Base-by-base conservation (phyloP, 37 sponge, comb jelly and placozoan genomes). In the Ianthella basta region DNA sequence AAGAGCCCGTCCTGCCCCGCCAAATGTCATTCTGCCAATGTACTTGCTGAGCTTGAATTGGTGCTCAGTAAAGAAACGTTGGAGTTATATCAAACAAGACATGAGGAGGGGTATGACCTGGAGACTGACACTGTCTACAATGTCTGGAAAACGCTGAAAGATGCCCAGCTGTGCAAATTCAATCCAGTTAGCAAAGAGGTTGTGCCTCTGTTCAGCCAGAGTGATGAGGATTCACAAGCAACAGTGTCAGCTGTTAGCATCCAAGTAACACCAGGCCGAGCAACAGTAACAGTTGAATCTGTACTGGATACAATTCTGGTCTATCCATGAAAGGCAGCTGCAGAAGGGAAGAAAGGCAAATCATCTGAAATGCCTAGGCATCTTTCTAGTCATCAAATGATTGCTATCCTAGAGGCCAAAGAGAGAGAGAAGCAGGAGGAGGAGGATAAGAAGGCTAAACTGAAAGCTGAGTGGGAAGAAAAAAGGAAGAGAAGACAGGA, bases 311-410 rank as follows among this genome's bases (percentile, higher is more conserved):
- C 25, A 13, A 66, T 66, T 27, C 23, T 66, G 23, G 68, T 66
- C 25, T 23, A 24, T 25, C 68, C 68, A 66, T 24, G 23, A 23
- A 15, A 66, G 68, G 23, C 15, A n/a, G 23, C 13, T 66, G 27
- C 15, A 13, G 23, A n/a, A 24, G 13, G 19, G 68, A 66, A 66
- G 68, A 66, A 27, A 23, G 15, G 13, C 23, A 66, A 66, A 66
- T 66, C 68, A 14, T 19, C 29, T 13, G 68, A 66, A 15, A 66
- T 66, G 27, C 68, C 68, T 24, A 66, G 68, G 29, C 68, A 66
- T 66, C 25, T 66, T n/a, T 66, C 68, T 23, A n/a, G 68, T 66
- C 68, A 66, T 24, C 68, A 66, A n/a, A 66, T 66, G 68, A 66
- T 66, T 24, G 29, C 68, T 23, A 66, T 66, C 68, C 68, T 66